Percentiles rank a stretch among this genome's conserved stretches.
Conservation (phyloP, 2,888 invertebrate genomes). For the Latrodectus hesperus region DNA sequence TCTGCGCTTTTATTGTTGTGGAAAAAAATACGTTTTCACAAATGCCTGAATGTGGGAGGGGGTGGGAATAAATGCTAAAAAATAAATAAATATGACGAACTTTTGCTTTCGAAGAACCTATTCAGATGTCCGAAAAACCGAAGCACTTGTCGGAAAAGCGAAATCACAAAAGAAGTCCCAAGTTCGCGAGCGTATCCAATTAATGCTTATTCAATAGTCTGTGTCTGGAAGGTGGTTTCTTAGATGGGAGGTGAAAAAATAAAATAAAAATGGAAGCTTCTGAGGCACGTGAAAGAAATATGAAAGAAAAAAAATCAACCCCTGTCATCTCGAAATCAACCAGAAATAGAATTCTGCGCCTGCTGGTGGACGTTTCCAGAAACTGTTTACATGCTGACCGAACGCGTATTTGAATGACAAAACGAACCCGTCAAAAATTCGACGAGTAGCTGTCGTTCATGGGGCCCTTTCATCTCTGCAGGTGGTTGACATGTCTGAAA, state of each 20-base stretch:
- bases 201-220: constrained; percentile 55
- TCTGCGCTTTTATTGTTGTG: constrained; percentile 53
- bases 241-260: constrained; percentile 9
- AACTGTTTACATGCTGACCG: constrained; percentile 52
- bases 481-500: constrained; percentile 60
- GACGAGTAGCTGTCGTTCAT: constrained; percentile 40
- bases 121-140: background rate
- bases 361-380: constrained; percentile 15
- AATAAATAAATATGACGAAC: background rate
- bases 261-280: constrained; percentile 12
- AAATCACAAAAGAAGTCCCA: background rate
- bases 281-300: background rate
- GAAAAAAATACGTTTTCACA: constrained; percentile 34
- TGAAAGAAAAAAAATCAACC: background rate
- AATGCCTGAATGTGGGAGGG: background rate
- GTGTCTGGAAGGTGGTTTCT: constrained; percentile 3
- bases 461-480: constrained; percentile 36
- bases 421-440: constrained; percentile 43
- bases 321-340: constrained; percentile 9
- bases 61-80: background rate
- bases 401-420: constrained; percentile 57
- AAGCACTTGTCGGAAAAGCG: constrained; percentile 1
- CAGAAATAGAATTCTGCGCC: constrained; percentile 35
- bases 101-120: constrained; percentile 14
- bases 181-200: constrained; percentile 50